Conservation (phyloP, 2,888 invertebrate species). For the Gnatocerus cornutus region DNA sequence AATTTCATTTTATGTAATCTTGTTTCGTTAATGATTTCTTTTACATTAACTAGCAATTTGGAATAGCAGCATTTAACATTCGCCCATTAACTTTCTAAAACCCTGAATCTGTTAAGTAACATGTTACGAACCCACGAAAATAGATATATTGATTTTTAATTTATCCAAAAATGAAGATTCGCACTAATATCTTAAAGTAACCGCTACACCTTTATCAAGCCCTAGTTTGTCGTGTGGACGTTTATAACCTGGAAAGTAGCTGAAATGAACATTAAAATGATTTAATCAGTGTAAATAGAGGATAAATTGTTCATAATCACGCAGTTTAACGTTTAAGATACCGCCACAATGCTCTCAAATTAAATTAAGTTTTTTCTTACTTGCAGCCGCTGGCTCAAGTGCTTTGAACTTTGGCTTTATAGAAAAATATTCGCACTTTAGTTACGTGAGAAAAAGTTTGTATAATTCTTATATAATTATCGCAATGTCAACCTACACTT, state of each 20-base stretch:
- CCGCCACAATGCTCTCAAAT: slow-evolving; percentile 12
- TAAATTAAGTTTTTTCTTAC: neutral
- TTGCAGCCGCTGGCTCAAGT: neutral
- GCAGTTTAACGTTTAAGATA: slow-evolving; percentile 19
- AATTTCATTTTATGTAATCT: too few relatives aligned
- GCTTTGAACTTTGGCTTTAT: slow-evolving; percentile 3
- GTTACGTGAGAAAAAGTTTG: too few relatives aligned
- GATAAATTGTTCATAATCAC: slow-evolving; percentile 32
- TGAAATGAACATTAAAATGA: slow-evolving; percentile 15
- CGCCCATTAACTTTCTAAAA: slow-evolving; percentile 17
- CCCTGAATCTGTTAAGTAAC: slow-evolving; percentile 8
- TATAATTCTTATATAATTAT: slow-evolving; percentile 2
- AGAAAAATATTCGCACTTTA: too few relatives aligned
- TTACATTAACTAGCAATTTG: too few relatives aligned
- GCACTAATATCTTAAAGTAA: too few relatives aligned
- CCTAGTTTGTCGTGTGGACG: slow-evolving; percentile 1
- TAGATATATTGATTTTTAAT: slow-evolving; percentile 27
- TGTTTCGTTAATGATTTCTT: too few relatives aligned
- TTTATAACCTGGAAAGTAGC: slow-evolving; percentile 13
- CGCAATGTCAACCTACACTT: neutral
- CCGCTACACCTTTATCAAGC: too few relatives aligned
- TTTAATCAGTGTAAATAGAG: slow-evolving; percentile 26
- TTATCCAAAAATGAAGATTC: neutral
- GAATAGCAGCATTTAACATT: neutral
- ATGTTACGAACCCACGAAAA: slow-evolving; percentile 12